Evolutionary conservation across 1,140 invertebrate genomes (phyloP).

Genomic region (Macrosteles quadrilineatus): DNA sequence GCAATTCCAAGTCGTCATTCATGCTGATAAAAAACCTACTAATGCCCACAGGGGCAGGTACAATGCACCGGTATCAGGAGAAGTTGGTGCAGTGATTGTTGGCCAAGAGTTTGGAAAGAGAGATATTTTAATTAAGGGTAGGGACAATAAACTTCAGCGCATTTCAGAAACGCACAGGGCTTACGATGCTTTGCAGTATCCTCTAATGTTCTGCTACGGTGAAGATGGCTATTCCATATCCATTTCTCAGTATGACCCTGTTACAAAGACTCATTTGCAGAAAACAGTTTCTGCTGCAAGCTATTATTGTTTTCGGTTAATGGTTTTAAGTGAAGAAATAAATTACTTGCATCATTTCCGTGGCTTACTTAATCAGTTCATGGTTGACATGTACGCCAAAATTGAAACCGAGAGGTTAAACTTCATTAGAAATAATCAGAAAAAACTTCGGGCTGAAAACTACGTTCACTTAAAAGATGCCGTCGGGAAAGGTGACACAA

Average conservation of each 20-base stretch:
- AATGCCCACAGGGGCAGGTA: constrained; percentile 39
- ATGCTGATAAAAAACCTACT: constrained; percentile 42
- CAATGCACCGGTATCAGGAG: constrained; percentile 38
- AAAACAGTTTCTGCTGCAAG: constrained; percentile 42
- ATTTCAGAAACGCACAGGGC: constrained; percentile 51
- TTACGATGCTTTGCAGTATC: constrained; percentile 55
- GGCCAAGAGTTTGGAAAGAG: constrained; percentile 40
- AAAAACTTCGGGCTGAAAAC: constrained; percentile 50
- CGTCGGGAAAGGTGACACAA: constrained; percentile 29
- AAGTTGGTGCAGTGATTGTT: constrained; percentile 41
- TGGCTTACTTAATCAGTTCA: constrained; percentile 48
- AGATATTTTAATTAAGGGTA: constrained; percentile 41
- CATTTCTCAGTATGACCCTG: constrained; percentile 13
- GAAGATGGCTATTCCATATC: constrained; percentile 42
- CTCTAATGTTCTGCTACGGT: constrained; percentile 52
- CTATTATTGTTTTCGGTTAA: constrained; percentile 44
- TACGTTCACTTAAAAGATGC: constrained; percentile 52
- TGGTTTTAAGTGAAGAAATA: constrained; percentile 39
- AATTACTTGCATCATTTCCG: constrained; percentile 43
- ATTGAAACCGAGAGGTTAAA: constrained; percentile 51
- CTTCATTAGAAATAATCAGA: constrained; percentile 52
- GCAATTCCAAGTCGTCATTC: constrained; percentile 39
- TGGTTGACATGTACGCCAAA: constrained; percentile 55
- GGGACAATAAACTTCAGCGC: constrained; percentile 43
- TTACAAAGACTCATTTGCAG: background rate